Base-by-base conservation (phyloP, 2,797 vertebrate genomes). In the Pelodytes ibericus region DNA sequence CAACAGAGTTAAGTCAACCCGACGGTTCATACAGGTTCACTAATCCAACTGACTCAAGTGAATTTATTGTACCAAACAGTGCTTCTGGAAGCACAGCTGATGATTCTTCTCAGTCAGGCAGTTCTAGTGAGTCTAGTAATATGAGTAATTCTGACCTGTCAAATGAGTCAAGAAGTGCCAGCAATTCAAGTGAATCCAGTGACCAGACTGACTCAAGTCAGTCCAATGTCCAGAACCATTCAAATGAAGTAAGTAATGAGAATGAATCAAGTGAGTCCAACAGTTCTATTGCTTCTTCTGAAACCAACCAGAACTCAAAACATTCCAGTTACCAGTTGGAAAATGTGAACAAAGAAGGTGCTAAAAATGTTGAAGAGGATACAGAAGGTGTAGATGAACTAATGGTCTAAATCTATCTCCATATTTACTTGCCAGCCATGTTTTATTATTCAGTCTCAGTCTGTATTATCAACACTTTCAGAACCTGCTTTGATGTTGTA, bases 181-280 rank as follows among this genome's bases (percentile, higher is more conserved):
- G 53, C 9, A 47, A 26, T 16, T 68, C 64, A 33, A 68, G 22
- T 68, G 65, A 62, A 60, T 51, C 29, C 29, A 60, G 10, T 60
- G 49, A 57, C 13, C 72, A 30, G 4, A 30, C 11, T 47, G 9
- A 47, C 36, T 73, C 71, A 20, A 69, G 22, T 74, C 4, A 47
- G 18, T 47, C 44, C 18, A 47, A 2, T 4, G 13, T 2, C 27
- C 29, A 30, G 58, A 60, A 24, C n/a, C 10, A 60, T 5, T 60
- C 58, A 60, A n/a, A 18, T 18, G 22, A 31, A 18, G 58, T 20
- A 18, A 44, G 49, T 16, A 24, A 47, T 44, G 41, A 15, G 18
- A 67, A 13, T 73, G 25, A 73, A n/a, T 57, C 60, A 0, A 58
- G 25, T 24, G 16, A 31, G 13, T 66, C 33, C 1, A 47, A 24